phyloP scores from a whole-genome alignment of 2,113 vertebrate genomes.

The Dascyllus trimaculatus region DNA sequence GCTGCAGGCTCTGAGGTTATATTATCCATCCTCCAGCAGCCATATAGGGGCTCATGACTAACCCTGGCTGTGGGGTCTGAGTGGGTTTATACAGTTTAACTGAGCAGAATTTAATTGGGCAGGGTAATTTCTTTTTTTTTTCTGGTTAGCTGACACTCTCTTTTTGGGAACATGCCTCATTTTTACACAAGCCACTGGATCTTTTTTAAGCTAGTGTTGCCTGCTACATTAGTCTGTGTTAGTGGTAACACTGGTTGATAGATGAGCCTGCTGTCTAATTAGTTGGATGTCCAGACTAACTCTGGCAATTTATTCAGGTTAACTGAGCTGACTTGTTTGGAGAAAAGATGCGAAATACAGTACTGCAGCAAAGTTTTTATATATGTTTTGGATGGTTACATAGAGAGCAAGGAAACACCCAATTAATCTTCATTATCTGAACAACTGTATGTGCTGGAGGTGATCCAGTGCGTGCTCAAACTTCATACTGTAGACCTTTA shows the following conservation, averaged over 20 bases:
- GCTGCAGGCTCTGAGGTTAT: background rate
- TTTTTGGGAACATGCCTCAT: background rate
- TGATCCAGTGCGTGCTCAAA: background rate
- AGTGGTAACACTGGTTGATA: background rate
- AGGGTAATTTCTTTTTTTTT: background rate
- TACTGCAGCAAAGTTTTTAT: too few relatives aligned
- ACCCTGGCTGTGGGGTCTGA: background rate
- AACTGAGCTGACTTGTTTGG: background rate
- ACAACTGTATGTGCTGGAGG: background rate
- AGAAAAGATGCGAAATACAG: background rate
- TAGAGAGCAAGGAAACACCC: background rate
- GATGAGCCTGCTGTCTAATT: conserved; percentile 14
- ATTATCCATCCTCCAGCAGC: background rate
- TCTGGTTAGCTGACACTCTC: background rate
- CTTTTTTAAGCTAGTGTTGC: background rate
- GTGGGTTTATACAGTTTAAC: conserved; percentile 16
- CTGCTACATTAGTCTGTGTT: conserved; percentile 3
- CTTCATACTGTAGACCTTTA: background rate
- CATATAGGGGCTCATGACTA: conserved; percentile 1
- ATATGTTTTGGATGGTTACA: too few relatives aligned
- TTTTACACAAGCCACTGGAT: background rate
- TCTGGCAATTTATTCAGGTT: background rate
- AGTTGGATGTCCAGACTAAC: background rate
- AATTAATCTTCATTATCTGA: background rate
- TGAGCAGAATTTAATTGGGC: conserved; percentile 13